Conservation (phyloP, 2,113 vertebrate genomes). For the Bagarius yarrelli region DNA sequence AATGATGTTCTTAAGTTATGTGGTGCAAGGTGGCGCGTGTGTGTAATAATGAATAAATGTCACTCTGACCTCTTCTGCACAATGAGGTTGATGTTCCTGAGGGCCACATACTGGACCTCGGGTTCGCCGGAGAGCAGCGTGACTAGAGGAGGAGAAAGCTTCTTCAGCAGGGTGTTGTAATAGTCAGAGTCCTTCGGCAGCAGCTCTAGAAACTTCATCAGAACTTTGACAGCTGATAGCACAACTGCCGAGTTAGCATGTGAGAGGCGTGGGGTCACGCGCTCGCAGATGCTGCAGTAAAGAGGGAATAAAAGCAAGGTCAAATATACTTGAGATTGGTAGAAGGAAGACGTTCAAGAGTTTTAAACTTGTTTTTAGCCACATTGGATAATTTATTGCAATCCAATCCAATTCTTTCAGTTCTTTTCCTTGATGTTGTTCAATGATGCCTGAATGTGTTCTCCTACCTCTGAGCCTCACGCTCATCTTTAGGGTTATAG, state of each 20-base stretch:
- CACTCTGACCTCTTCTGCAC: constrained; percentile 90
- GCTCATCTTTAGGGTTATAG: constrained; percentile 97
- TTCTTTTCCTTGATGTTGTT: too few species aligned
- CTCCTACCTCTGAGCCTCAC: constrained; percentile 91
- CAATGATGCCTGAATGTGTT: background rate
- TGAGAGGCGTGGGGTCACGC: constrained; percentile 93
- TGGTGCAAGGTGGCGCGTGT: too few species aligned
- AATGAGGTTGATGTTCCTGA: constrained; percentile 98
- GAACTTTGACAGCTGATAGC: constrained; percentile 94
- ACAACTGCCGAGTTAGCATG: constrained; percentile 98
- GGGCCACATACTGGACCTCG: constrained; percentile 95
- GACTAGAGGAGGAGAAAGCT: constrained; percentile 91
- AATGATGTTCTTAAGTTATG: background rate
- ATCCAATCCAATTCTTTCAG: too few species aligned
- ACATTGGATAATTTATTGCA: too few species aligned
- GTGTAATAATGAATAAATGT: background rate
- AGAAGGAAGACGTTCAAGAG: background rate
- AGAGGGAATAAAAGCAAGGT: background rate
- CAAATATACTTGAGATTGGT: background rate
- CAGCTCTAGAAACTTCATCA: constrained; percentile 98
- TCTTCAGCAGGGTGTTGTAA: constrained; percentile 96
- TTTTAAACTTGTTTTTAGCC: background rate
- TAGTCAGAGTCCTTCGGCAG: constrained; percentile 96
- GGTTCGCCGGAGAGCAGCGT: constrained; percentile 95
- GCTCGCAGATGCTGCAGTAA: constrained; percentile 87